A percentile compares a stretch with the other conserved stretches of the same genome.
Evolutionary conservation across 2,113 vertebrate genomes (phyloP).

Genomic region (Petaurus breviceps): DNA sequence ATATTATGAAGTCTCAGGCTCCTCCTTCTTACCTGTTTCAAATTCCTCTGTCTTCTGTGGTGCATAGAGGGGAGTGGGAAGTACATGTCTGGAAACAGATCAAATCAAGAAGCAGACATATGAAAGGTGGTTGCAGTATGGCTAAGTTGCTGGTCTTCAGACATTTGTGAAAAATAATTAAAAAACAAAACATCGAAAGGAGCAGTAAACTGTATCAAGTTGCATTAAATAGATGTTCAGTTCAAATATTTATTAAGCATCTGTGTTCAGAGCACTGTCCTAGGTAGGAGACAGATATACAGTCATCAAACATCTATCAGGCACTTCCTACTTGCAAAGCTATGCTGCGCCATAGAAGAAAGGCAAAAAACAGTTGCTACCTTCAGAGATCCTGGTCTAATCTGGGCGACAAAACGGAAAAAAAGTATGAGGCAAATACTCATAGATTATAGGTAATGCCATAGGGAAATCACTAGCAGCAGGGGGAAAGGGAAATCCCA

Average conservation of each 20-base stretch:
- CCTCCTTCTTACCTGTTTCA: not conserved
- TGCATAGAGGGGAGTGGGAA: not conserved
- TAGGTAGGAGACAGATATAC: not conserved
- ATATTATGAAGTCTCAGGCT: not conserved
- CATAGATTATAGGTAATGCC: not conserved
- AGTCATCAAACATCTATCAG: not conserved
- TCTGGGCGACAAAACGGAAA: not conserved
- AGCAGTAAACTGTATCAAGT: not conserved
- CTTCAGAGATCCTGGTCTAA: not conserved
- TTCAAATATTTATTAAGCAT: not conserved
- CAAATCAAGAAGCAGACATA: not conserved
- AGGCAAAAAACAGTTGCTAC: not conserved
- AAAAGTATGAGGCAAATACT: not conserved
- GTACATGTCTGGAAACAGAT: not conserved
- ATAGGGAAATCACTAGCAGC: not conserved
- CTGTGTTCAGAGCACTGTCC: not conserved
- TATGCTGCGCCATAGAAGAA: not conserved
- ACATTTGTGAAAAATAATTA: conserved; percentile 35
- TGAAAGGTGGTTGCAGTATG: not conserved
- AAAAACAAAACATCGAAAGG: conserved; percentile 18
- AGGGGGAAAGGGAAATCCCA: not conserved
- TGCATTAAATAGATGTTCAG: not conserved
- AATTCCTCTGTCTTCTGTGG: not conserved
- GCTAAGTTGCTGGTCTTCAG: not conserved
- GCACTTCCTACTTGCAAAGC: not conserved